Evolutionary conservation across 2,797 vertebrate genomes (phyloP), one percentile per base, ranked within the genome.

Genomic region (Melopsittacus undulatus): DNA sequence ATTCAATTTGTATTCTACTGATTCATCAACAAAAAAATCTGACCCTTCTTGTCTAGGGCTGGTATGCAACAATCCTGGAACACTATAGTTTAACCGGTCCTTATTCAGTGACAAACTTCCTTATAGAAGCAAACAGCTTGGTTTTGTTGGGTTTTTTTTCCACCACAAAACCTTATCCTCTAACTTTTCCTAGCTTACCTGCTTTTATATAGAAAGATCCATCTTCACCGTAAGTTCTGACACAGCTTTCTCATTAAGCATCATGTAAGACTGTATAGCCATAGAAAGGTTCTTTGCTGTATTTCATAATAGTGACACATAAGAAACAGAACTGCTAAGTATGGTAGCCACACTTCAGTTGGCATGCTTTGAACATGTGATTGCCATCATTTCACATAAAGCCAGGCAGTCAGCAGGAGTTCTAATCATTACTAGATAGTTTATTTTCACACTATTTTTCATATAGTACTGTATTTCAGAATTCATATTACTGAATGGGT

Each of bases 391-490:
- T 95, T 51, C 43, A 17, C 73, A 87, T 91, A 87, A 83, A 96
- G 92, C 88, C 96, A 92, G 82, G 87, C 96, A 85, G 81, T 73
- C 91, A 95, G 76, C 94, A 92, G 77, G 90, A 95, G 91, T 80
- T 94, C 89, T 95, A 91, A 91, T 92, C 86, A 95, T 91, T 97
- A 89, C 72, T 95, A 94, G 74, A 93, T 75, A 69, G 78, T 90
- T 86, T 97, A 92, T 94, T 97, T 97, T 95, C 88, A 92, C 89
- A 79, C 81, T 95, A 63, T 94, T 95, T 96, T 97, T 91, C 81
- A 94, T 92, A 95, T 69, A 90, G 64, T 89, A 61, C 54, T 48
- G 92, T 95, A 94, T 94, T 91, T 94, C 92, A 82, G 85, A 94
- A 97, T 96, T 96, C 79, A 62, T 95, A 95, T 94, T 3, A 27